Percentiles rank a stretch among this genome's conserved stretches.
Conservation (phyloP, 2,888 invertebrate species). For the Acanthosoma haemorrhoidale region DNA sequence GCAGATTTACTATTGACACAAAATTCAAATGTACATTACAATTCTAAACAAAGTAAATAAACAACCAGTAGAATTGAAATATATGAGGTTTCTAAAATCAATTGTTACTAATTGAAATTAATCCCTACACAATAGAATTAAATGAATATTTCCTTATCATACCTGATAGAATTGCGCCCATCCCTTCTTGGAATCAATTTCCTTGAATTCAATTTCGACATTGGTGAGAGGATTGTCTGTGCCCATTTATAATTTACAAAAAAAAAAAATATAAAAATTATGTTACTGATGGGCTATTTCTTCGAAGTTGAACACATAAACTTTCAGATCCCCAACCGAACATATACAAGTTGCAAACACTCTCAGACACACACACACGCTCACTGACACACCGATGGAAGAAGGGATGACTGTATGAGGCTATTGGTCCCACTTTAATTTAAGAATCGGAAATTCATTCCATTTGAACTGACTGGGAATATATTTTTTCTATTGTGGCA, state of each 20-base stretch:
- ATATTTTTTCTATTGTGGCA: background rate
- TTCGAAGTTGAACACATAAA: slow-evolving; percentile 25
- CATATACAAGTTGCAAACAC: slow-evolving; percentile 20
- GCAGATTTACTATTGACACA: too few relatives aligned
- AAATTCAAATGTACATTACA: background rate
- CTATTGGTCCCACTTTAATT: background rate
- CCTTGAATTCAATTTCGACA: slow-evolving; percentile 67
- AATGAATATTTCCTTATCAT: slow-evolving; percentile 26
- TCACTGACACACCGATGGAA: background rate
- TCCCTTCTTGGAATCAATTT: slow-evolving; percentile 62
- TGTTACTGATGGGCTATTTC: slow-evolving; percentile 14
- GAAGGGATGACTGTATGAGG: slow-evolving; percentile 21
- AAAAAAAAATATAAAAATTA: slow-evolving; percentile 27
- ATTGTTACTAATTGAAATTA: background rate
- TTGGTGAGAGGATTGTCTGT: slow-evolving; percentile 41
- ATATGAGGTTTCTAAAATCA: background rate
- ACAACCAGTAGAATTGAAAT: background rate
- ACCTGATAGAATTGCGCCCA: slow-evolving; percentile 72
- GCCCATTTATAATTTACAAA: slow-evolving; percentile 34
- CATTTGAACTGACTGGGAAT: background rate
- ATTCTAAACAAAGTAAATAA: background rate
- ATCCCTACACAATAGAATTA: background rate
- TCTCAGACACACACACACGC: slow-evolving; percentile 9
- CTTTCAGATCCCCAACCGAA: slow-evolving; percentile 16
- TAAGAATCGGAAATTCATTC: background rate